Percentiles rank a stretch among this genome's conserved stretches.
These are phyloP conservation scores for Caenorhabditis sp. DNA, from an alignment of 2,888 invertebrate species.

Conservation along the genomic window DNA sequence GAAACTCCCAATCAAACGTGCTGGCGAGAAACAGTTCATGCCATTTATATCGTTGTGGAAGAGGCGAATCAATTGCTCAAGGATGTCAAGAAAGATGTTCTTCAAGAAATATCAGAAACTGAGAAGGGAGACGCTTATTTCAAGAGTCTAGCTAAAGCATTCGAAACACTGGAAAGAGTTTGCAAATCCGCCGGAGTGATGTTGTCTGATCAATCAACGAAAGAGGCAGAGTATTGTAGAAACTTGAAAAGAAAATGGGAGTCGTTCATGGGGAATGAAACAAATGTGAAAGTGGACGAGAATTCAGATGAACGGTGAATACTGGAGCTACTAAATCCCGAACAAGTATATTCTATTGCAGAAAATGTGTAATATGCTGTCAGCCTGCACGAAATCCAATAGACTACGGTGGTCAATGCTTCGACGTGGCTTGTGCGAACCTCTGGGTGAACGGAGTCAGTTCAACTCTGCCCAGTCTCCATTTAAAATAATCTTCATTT, in stretches of 20 bases:
- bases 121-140: conserved; percentile 68
- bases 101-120: conserved; percentile 69
- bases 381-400: conserved; percentile 60
- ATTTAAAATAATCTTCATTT: conserved; percentile 37
- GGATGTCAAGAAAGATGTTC: conserved; percentile 46
- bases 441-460: conserved; percentile 79
- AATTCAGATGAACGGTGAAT: conserved; percentile 25
- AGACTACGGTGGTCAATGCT: conserved; percentile 72
- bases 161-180: conserved; percentile 58
- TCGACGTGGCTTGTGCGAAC: conserved; percentile 79
- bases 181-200: conserved; percentile 60
- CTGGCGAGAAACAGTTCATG: conserved; percentile 66
- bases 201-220: conserved; percentile 55
- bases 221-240: conserved; percentile 60
- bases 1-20: conserved; percentile 37
- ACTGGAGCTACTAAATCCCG: not conserved
- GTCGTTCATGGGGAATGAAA: conserved; percentile 3
- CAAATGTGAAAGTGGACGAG: conserved; percentile 9
- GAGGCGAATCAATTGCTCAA: conserved; percentile 65
- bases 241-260: conserved; percentile 51
- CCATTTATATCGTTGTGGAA: conserved; percentile 57
- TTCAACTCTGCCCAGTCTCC: conserved; percentile 73
- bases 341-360: conserved; percentile 3
- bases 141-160: conserved; percentile 53
- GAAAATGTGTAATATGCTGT: conserved; percentile 73